These are phyloP conservation scores for Psococerastis gibbosa DNA, from an alignment of 2,888 invertebrate genomes.

Conservation along the genomic window DNA sequence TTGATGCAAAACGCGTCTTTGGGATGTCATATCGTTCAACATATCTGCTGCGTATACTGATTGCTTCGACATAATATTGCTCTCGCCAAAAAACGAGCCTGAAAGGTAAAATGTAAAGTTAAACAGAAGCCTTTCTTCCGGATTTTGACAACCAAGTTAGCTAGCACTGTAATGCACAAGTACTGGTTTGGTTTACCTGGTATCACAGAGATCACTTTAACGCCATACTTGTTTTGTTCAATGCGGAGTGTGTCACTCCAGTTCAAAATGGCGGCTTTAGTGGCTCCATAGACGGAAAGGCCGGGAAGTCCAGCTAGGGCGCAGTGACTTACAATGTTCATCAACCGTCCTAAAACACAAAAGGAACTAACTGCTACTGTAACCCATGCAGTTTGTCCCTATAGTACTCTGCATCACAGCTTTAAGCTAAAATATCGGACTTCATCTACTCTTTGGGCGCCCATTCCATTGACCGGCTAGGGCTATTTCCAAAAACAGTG, in stretches of 20 bases:
- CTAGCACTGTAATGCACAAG: too few species aligned
- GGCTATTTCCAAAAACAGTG: too few species aligned
- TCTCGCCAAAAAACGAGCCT: constrained; percentile 50
- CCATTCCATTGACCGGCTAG: too few species aligned
- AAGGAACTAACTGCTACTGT: constrained; percentile 16
- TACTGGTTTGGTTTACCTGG: constrained; percentile 36
- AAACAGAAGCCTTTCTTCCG: too few species aligned
- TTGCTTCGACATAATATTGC: constrained; percentile 49
- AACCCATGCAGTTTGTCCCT: too few species aligned
- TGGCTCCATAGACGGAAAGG: constrained; percentile 57
- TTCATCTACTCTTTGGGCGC: too few species aligned
- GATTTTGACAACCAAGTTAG: too few species aligned
- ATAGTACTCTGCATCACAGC: too few species aligned
- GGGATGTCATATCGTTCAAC: constrained; percentile 38
- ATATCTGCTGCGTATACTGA: constrained; percentile 39
- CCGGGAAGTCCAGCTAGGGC: constrained; percentile 51
- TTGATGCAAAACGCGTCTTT: constrained; percentile 42
- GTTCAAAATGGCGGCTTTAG: constrained; percentile 56
- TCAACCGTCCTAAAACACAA: constrained; percentile 38
- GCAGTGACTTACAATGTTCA: constrained; percentile 73
- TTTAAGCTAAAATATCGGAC: too few species aligned
- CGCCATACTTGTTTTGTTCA: constrained; percentile 50
- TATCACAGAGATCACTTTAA: constrained; percentile 51
- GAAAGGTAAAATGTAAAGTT: too few species aligned
- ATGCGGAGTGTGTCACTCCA: constrained; percentile 54